Conservation (phyloP, 1,140 invertebrate genomes). For the Neodiprion virginianus region DNA sequence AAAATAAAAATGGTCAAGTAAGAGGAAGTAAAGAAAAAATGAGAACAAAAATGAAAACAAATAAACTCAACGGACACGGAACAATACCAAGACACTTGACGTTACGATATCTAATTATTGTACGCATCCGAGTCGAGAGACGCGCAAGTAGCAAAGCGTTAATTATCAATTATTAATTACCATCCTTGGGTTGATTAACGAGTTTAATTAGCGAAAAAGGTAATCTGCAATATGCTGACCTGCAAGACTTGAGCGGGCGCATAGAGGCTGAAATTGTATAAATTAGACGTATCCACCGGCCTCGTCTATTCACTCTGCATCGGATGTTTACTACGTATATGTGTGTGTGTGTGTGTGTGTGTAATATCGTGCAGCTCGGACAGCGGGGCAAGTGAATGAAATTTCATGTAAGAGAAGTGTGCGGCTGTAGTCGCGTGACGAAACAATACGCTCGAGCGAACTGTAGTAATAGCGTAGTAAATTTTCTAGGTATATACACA, state of each 20-base stretch:
- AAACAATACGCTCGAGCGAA: constrained; percentile 5
- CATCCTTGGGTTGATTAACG: constrained; percentile 4
- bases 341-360: background rate
- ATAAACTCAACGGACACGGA: too few relatives aligned
- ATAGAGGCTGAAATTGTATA: background rate
- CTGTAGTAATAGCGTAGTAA: constrained; percentile 7
- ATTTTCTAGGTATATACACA: background rate
- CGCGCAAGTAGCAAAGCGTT: background rate
- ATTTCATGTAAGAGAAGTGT: background rate
- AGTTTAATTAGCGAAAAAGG: background rate
- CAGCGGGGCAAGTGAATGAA: background rate
- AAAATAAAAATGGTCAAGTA: too few relatives aligned
- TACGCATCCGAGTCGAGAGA: too few relatives aligned
- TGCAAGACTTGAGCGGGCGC: background rate
- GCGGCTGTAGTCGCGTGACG: background rate
- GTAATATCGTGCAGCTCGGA: background rate
- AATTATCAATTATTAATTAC: background rate
- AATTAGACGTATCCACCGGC: background rate
- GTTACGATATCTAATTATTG: too few relatives aligned
- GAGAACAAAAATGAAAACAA: too few relatives aligned
- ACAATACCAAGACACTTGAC: too few relatives aligned
- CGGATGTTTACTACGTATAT: too few relatives aligned
- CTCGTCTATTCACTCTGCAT: background rate
- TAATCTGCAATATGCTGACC: background rate
- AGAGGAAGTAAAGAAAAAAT: too few relatives aligned